A percentile compares a stretch with the other conserved stretches of the same genome.
Conservation (phyloP, 2,888 invertebrate genomes). For the Cataglyphis altisquamis region DNA sequence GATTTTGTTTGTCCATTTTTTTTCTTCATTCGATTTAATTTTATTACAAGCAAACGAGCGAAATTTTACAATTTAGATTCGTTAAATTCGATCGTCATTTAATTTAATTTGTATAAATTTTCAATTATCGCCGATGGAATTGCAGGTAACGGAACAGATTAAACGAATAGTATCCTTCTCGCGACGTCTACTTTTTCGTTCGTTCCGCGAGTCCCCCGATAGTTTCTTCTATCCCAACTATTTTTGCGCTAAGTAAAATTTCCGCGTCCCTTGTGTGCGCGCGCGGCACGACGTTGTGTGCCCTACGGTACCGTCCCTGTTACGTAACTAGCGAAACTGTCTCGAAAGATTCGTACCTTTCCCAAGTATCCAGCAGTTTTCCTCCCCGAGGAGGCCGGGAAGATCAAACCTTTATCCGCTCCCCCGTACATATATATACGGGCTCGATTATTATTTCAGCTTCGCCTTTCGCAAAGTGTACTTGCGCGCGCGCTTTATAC, state of each 20-base stretch:
- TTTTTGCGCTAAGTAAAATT: slow-evolving; percentile 57
- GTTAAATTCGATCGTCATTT: background rate
- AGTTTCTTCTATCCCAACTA: slow-evolving; percentile 47
- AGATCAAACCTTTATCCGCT: slow-evolving; percentile 78
- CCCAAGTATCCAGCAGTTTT: slow-evolving; percentile 51
- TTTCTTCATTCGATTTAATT: background rate
- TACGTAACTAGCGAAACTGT: slow-evolving; percentile 54
- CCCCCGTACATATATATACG: slow-evolving; percentile 60
- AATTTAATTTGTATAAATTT: background rate
- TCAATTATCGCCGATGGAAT: background rate
- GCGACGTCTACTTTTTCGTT: slow-evolving; percentile 52
- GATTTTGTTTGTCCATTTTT: background rate
- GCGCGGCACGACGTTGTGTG: slow-evolving; percentile 9
- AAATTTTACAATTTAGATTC: background rate
- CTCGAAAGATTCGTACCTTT: slow-evolving; percentile 68
- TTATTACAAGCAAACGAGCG: background rate
- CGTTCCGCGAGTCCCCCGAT: slow-evolving; percentile 39
- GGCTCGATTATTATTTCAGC: slow-evolving; percentile 80
- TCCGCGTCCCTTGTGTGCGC: slow-evolving; percentile 47
- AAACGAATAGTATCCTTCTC: slow-evolving; percentile 26
- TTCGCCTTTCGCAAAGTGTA: slow-evolving; percentile 80
- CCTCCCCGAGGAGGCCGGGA: slow-evolving; percentile 68
- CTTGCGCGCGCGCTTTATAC: slow-evolving; percentile 78
- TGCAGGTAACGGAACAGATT: slow-evolving; percentile 16
- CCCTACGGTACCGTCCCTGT: slow-evolving; percentile 56